A percentile compares a stretch with the other conserved stretches of the same genome.
Conservation (phyloP, 2,888 invertebrate genomes). For the Mellilla xanthometata region DNA sequence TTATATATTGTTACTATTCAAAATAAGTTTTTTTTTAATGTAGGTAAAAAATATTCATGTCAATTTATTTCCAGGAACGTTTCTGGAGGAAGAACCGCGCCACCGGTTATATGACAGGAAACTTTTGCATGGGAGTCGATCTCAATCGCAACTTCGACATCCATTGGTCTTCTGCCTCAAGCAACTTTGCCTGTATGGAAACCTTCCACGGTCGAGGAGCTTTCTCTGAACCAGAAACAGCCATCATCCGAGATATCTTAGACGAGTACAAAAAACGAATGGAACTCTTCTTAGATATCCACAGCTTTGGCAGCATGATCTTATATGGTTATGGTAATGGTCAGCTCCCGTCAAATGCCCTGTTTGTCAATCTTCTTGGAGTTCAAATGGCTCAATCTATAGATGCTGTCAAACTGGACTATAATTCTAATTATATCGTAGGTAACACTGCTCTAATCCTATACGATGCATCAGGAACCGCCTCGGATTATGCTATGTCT, state of each 20-base stretch:
- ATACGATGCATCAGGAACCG: constrained; percentile 84
- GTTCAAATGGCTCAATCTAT: constrained; percentile 62
- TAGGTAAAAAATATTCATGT: no score
- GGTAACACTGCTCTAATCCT: constrained; percentile 73
- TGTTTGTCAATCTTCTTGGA: constrained; percentile 56
- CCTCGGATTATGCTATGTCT: constrained; percentile 83
- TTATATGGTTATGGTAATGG: constrained; percentile 53
- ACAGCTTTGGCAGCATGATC: constrained; percentile 86
- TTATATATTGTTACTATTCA: no score
- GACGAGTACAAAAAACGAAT: constrained; percentile 65
- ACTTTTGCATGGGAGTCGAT: constrained; percentile 85
- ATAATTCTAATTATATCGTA: constrained; percentile 66
- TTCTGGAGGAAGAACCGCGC: constrained; percentile 86
- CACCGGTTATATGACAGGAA: constrained; percentile 38
- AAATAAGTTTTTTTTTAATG: no score
- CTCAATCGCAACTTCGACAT: constrained; percentile 88
- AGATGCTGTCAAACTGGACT: constrained; percentile 55
- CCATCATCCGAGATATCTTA: constrained; percentile 80
- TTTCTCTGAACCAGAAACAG: constrained; percentile 86
- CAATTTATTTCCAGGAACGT: constrained; percentile 76
- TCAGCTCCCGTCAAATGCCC: constrained; percentile 65
- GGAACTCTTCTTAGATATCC: constrained; percentile 86
- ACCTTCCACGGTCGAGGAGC: constrained; percentile 83
- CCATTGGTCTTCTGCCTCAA: constrained; percentile 82
- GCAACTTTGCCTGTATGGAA: constrained; percentile 77